A percentile compares a stretch with the other conserved stretches of the same genome.
Conservation (phyloP, 2,888 invertebrate species). For the Drosophila bunnanda region DNA sequence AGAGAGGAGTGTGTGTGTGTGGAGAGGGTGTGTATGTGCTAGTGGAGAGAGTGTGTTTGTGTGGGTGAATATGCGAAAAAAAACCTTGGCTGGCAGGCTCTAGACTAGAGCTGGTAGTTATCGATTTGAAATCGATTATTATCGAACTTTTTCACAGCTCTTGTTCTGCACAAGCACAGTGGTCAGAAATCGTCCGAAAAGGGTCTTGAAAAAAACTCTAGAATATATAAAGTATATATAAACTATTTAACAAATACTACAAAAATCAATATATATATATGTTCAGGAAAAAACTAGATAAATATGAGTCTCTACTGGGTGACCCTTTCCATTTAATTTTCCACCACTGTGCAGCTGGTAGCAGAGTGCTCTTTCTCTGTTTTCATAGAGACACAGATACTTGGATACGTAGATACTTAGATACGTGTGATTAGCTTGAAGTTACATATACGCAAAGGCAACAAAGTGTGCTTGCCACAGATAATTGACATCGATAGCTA, state of each 20-base stretch:
- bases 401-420: constrained; percentile 13
- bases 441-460: constrained; percentile 50
- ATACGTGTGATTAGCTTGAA: constrained; percentile 10
- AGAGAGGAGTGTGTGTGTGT: constrained; percentile 3
- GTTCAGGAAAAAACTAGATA: not conserved
- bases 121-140: constrained; percentile 1
- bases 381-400: not conserved
- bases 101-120: not conserved
- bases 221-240: not conserved
- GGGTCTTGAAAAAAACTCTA: not conserved
- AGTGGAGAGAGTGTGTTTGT: not conserved
- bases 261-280: not conserved
- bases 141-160: not conserved
- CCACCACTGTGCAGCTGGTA: constrained; percentile 18
- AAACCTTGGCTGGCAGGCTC: constrained; percentile 26
- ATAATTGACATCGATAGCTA: constrained; percentile 62
- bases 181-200: not conserved
- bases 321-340: not conserved
- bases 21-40: not conserved
- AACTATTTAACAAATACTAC: not conserved
- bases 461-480: constrained; percentile 59
- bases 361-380: not conserved
- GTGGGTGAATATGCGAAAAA: constrained; percentile 10
- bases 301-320: not conserved
- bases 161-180: constrained; percentile 40